phyloP scores from a whole-genome alignment of 2,113 vertebrate species.

The Diadophis punctatus region DNA sequence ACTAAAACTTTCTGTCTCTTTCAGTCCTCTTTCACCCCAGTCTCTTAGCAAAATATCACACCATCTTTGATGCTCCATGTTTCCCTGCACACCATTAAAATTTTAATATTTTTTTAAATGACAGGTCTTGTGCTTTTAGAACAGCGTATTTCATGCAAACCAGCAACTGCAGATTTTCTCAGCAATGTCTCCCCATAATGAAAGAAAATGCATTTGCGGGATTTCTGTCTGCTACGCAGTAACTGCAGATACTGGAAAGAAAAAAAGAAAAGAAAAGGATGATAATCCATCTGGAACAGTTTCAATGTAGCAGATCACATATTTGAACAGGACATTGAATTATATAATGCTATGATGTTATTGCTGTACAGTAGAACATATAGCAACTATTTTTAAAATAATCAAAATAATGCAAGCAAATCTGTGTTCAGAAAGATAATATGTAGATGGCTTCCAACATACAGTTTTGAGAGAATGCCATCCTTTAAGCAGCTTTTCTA shows the following conservation, averaged over 20 bases:
- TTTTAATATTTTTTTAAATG: not conserved
- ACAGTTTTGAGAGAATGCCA: slow-evolving; percentile 36
- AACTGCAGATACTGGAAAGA: not conserved
- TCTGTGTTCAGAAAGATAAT: slow-evolving; percentile 48
- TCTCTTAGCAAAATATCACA: not conserved
- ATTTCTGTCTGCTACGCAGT: not conserved
- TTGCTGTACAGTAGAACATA: slow-evolving; percentile 11
- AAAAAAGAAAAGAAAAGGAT: not conserved
- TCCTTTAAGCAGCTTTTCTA: slow-evolving; percentile 30
- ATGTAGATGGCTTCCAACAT: slow-evolving; percentile 28
- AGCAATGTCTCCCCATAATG: not conserved
- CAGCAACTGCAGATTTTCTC: not conserved
- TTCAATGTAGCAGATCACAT: not conserved
- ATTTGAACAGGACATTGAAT: not conserved
- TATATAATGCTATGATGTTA: not conserved
- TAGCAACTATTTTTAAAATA: slow-evolving; percentile 24
- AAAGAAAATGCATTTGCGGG: not conserved
- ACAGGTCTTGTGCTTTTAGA: not conserved
- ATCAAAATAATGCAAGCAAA: slow-evolving; percentile 31
- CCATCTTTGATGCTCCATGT: not conserved
- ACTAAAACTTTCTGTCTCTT: not conserved
- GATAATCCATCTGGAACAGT: not conserved
- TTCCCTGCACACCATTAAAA: not conserved
- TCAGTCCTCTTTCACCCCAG: not conserved
- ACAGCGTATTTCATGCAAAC: not conserved